Conservation (phyloP, 2,888 invertebrate genomes). For the Miltochrista miniata region DNA sequence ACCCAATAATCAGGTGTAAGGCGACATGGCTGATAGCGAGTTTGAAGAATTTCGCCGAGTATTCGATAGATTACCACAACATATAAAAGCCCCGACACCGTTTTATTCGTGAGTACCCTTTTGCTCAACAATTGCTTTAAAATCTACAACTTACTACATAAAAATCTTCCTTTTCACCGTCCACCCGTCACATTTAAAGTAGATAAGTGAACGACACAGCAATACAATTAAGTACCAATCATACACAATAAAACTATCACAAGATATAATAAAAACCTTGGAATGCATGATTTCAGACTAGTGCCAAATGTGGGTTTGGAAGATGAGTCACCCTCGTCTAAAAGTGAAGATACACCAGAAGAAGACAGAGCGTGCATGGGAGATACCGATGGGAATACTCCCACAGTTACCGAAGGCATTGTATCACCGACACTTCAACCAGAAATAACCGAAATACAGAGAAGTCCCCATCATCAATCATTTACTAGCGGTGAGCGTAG, state of each 20-base stretch:
- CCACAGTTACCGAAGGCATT: conserved; percentile 41
- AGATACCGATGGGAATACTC: conserved; percentile 69
- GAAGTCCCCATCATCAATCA: conserved; percentile 67
- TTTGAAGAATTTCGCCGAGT: conserved; percentile 96
- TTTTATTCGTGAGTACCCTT: conserved; percentile 93
- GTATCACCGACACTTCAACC: conserved; percentile 56
- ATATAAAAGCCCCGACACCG: conserved; percentile 90
- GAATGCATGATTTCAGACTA: conserved; percentile 88
- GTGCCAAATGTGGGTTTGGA: conserved; percentile 93
- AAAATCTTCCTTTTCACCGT: not conserved
- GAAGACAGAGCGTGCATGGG: conserved; percentile 84
- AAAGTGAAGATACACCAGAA: conserved; percentile 87
- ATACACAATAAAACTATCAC: not conserved
- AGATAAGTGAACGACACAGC: conserved; percentile 17
- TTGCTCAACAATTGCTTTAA: conserved; percentile 10
- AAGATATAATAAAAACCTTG: too few relatives aligned
- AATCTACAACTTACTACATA: conserved; percentile 11
- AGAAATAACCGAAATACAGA: conserved; percentile 56
- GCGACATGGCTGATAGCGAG: conserved; percentile 95
- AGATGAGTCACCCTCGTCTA: conserved; percentile 92
- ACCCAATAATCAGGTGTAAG: conserved; percentile 87
- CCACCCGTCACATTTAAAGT: conserved; percentile 31
- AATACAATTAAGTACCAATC: not conserved
- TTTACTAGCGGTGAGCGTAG: conserved; percentile 85
- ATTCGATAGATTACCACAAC: conserved; percentile 92